Percentiles rank a stretch among this genome's conserved stretches.
Evolutionary conservation across 2,888 invertebrate genomes (phyloP).

Genomic region (Corbicula japonica): DNA sequence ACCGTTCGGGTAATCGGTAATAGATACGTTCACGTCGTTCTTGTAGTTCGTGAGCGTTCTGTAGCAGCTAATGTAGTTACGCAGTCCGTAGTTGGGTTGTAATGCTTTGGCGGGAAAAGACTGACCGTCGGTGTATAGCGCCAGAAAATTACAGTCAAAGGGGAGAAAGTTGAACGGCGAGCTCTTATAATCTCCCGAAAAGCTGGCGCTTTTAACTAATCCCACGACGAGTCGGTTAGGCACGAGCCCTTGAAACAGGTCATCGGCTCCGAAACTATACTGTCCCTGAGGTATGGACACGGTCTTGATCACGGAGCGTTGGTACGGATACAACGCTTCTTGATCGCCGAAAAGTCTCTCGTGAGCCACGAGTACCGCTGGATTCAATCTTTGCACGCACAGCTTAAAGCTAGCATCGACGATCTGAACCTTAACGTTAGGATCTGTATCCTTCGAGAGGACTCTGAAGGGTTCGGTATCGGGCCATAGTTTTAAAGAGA

Average conservation of each 20-base stretch:
- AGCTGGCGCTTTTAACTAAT: constrained; percentile 29
- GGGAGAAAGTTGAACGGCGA: constrained; percentile 47
- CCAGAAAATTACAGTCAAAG: constrained; percentile 48
- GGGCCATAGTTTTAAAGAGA: constrained; percentile 37
- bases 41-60: constrained; percentile 19
- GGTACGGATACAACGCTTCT: constrained; percentile 55
- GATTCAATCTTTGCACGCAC: constrained; percentile 51
- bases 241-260: constrained; percentile 43
- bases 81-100: constrained; percentile 35
- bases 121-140: constrained; percentile 35
- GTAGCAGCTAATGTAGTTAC: constrained; percentile 37
- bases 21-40: constrained; percentile 24
- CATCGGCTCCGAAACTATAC: constrained; percentile 38
- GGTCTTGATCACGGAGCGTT: constrained; percentile 47
- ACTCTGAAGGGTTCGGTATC: constrained; percentile 43
- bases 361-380: constrained; percentile 44
- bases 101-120: constrained; percentile 33
- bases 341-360: constrained; percentile 27
- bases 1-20: constrained; percentile 20
- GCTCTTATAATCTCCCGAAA: constrained; percentile 31
- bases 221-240: constrained; percentile 35
- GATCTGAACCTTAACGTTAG: constrained; percentile 40
- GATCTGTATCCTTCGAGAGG: constrained; percentile 23
- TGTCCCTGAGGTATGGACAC: constrained; percentile 48
- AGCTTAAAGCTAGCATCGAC: constrained; percentile 50